Evolutionary conservation across 2,113 vertebrate genomes (phyloP).

Genomic region (Nestor notabilis): DNA sequence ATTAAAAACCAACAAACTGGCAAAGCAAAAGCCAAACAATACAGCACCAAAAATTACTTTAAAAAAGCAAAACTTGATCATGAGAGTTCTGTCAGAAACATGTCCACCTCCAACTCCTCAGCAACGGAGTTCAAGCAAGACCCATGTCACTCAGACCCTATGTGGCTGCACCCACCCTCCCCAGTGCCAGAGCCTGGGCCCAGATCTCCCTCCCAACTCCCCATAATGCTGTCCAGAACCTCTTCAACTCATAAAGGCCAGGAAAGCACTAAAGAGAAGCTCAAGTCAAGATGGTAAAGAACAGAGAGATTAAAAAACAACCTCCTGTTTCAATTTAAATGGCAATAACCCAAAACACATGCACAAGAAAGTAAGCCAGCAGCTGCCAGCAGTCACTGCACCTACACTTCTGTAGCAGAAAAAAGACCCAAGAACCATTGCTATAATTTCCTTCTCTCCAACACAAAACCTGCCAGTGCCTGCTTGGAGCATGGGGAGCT

Average conservation of each 20-base stretch:
- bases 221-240: neutral
- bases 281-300: neutral
- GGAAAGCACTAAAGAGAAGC: neutral
- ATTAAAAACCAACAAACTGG: neutral
- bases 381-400: neutral
- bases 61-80: neutral
- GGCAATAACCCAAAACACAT: neutral
- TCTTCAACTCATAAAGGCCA: neutral
- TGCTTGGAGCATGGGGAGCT: neutral
- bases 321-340: neutral
- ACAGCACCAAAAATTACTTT: neutral
- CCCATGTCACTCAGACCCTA: fast-evolving
- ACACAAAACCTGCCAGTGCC: neutral
- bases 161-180: fast-evolving
- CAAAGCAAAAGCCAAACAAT: neutral
- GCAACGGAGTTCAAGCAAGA: neutral
- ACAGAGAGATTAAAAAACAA: neutral
- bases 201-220: neutral
- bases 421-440: neutral
- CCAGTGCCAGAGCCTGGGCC: fast-evolving
- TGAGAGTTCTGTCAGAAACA: neutral
- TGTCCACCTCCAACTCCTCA: neutral
- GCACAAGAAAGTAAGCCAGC: neutral
- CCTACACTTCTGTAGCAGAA: neutral
- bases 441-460: neutral